Base-by-base conservation (phyloP, 2,113 vertebrate genomes). In the Coregonus clupeaformis region DNA sequence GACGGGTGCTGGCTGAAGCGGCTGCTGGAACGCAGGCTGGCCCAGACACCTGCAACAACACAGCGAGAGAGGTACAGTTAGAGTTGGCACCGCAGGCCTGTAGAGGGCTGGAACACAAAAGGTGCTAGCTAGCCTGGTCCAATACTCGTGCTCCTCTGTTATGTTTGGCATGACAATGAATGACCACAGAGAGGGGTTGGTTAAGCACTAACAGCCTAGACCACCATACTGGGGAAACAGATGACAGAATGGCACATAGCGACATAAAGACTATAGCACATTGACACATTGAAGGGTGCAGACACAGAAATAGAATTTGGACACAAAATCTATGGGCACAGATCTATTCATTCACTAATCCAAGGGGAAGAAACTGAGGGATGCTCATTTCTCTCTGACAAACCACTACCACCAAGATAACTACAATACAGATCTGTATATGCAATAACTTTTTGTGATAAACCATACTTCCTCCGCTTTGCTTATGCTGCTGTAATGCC, bases 1-100 rank as follows among this genome's bases (percentile, higher is more conserved):
- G 84, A 27, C 0, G 79, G 79, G 80, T 95, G 92, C 80, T 94
- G 96, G 91, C 93, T 92, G 77, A 97, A 94, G 76, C 95, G 92
- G 90, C 94, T 95, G 91, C 96, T 97, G 69, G 96, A 97, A 82
- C 98, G 97, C 84, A 99, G 93, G 89, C 97, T 98, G 3, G 96
- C 96, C 97, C 97, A 99, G 32, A 98, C 94, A 88, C 75, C 64
- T 71, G 52, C 55, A 71, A 18, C 13, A 29, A 68, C 4, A 22
- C 18, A 70, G 24, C 16, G 18, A 71, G 25, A 55, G 27, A 27
- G 60, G 5, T 25, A 30, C 27, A 11, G 2, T 27, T 27, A 67
- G 13, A 67, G 65, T 67, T 67, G 29, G 18, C 65, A 20, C 29
- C 30, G 29, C 65, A 36, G 16, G 29, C 14, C 18, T 29, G 29